Conservation (phyloP, 2,888 invertebrate genomes). For the Zygaena filipendulae region DNA sequence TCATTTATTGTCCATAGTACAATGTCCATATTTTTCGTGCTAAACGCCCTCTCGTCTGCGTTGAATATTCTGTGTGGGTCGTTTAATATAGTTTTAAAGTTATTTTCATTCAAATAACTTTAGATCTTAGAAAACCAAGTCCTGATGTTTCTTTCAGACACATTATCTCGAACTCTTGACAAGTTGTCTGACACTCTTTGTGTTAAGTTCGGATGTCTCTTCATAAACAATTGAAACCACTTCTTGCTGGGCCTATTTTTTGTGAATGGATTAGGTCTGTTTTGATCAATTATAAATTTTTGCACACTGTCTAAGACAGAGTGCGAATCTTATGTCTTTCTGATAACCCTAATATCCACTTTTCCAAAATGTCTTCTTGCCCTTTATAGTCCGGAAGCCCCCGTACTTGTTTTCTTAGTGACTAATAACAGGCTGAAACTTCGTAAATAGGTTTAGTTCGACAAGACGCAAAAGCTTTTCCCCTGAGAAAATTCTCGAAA, state of each 20-base stretch:
- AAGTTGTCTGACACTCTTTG: conserved; percentile 13
- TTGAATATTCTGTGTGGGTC: conserved; percentile 19
- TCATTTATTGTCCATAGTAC: too few relatives aligned
- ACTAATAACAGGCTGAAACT: too few relatives aligned
- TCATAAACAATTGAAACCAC: conserved; percentile 16
- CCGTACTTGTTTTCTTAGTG: too few relatives aligned
- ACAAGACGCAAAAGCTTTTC: too few relatives aligned
- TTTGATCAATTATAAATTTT: conserved; percentile 17
- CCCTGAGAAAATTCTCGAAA: too few relatives aligned
- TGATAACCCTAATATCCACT: conserved; percentile 13
- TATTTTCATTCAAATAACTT: conserved; percentile 16
- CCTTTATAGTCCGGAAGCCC: too few relatives aligned
- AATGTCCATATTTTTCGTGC: too few relatives aligned
- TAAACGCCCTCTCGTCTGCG: conserved; percentile 13
- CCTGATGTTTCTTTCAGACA: conserved; percentile 14
- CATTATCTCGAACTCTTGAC: conserved; percentile 13
- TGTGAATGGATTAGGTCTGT: conserved; percentile 16
- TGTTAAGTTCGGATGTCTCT: conserved; percentile 11
- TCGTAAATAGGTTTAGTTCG: too few relatives aligned
- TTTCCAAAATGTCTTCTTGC: conserved; percentile 13
- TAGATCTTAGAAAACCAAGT: conserved; percentile 16
- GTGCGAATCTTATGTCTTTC: conserved; percentile 13
- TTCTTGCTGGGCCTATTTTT: conserved; percentile 15
- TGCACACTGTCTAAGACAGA: conserved; percentile 19
- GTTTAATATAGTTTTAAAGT: conserved; percentile 9